Conservation (phyloP, 2,113 vertebrate species). For the Thinocorus orbignyianus region DNA sequence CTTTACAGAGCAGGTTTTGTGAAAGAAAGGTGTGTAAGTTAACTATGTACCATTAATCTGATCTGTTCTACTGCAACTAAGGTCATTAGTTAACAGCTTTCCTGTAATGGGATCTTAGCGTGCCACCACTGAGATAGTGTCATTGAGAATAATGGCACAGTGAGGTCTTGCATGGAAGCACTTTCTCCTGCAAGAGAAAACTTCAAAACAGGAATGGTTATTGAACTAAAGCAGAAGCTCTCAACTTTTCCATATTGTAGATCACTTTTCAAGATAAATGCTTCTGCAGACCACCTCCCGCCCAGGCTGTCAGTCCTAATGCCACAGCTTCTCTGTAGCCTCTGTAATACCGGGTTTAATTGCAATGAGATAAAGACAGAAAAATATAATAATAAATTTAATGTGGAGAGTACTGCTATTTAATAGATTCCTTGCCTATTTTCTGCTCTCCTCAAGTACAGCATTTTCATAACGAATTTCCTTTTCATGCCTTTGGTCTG, state of each 20-base stretch:
- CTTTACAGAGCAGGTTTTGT: slow-evolving; percentile 42
- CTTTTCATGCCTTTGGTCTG: background rate
- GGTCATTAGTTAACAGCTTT: slow-evolving; percentile 58
- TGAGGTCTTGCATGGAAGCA: slow-evolving; percentile 64
- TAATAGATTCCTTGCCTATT: slow-evolving; percentile 9
- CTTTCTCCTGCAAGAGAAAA: slow-evolving; percentile 53
- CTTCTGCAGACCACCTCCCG: slow-evolving; percentile 31
- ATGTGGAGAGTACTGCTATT: background rate
- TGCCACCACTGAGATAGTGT: slow-evolving; percentile 63
- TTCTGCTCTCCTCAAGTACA: slow-evolving; percentile 10
- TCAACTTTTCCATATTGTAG: slow-evolving; percentile 58
- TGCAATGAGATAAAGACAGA: background rate
- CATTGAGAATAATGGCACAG: slow-evolving; percentile 66
- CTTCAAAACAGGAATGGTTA: slow-evolving; percentile 62
- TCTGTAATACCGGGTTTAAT: background rate
- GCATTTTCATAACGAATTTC: background rate
- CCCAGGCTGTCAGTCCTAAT: slow-evolving; percentile 38
- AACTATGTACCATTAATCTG: slow-evolving; percentile 65
- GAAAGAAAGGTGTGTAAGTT: slow-evolving; percentile 46
- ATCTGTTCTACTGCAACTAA: slow-evolving; percentile 61
- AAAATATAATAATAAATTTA: slow-evolving; percentile 1
- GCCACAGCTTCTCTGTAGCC: background rate
- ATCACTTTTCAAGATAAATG: slow-evolving; percentile 58
- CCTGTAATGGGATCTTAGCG: slow-evolving; percentile 56
- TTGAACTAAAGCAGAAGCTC: slow-evolving; percentile 59